phyloP scores from a whole-genome alignment of 1,140 invertebrate species.

The Aphaenogaster ashmeadi region DNA sequence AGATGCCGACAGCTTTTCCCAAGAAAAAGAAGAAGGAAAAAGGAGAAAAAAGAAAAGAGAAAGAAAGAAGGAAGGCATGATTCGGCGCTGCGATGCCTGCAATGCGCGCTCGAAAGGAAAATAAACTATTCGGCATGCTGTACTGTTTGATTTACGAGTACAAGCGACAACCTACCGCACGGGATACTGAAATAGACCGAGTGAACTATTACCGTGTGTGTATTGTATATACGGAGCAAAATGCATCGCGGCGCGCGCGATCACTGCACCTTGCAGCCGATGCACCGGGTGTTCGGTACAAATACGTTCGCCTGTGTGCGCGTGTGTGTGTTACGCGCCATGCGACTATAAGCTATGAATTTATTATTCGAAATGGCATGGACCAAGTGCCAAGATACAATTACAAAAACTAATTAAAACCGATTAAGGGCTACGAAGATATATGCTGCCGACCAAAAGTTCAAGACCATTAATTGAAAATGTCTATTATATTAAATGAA shows the following conservation, averaged over 20 bases:
- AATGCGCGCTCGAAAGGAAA: constrained; percentile 60
- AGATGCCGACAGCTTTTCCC: constrained; percentile 3
- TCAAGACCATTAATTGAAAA: too few species aligned
- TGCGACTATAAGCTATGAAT: constrained; percentile 12
- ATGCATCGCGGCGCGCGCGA: constrained; percentile 64
- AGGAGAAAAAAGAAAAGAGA: not conserved
- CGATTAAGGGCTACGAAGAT: constrained; percentile 5
- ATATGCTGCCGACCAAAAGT: too few species aligned
- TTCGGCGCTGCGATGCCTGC: constrained; percentile 51
- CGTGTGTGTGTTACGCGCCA: not conserved
- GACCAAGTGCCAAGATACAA: not conserved
- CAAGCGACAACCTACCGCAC: constrained; percentile 79
- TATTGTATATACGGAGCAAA: constrained; percentile 57
- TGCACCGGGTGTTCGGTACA: constrained; percentile 49
- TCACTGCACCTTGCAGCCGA: constrained; percentile 54
- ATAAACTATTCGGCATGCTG: constrained; percentile 67
- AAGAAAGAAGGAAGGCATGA: constrained; percentile 42
- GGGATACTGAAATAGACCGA: constrained; percentile 76
- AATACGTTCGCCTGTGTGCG: not conserved
- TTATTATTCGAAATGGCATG: not conserved
- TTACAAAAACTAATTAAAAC: not conserved
- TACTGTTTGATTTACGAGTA: constrained; percentile 77
- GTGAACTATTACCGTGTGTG: constrained; percentile 65
- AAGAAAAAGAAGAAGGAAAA: constrained; percentile 16
- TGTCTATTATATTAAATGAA: too few species aligned